Evolutionary conservation across 2,888 invertebrate species (phyloP), one percentile per base, ranked within the genome.

Genomic region (Eledone cirrhosa): DNA sequence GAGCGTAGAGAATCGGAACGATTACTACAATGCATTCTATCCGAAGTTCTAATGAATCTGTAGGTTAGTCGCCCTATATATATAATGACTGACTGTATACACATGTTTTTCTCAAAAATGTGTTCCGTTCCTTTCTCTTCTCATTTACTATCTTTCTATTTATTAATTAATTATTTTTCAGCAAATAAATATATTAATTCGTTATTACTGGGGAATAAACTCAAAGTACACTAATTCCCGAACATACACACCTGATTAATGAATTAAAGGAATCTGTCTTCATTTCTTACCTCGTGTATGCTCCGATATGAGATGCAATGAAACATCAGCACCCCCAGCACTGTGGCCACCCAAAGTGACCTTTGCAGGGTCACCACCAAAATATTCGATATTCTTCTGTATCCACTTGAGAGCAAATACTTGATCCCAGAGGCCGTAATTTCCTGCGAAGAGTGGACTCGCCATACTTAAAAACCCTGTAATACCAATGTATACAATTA

Each of bases 281-380:
- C 19, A 31, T 80, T 72, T 24, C 19, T 48, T 80, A 84, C 84
- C 84, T 82, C 80, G 81, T 16, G 83, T 63, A 13, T 82, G 77
- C 22, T 82, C 82, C 19, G 83, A 83, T 19, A 83, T 29, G 13
- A 82, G 67, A 67, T 82, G 83, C 27, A 84, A 77, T 14, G 84
- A 83, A 14, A 83, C 83, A 78, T 84, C 80, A 19, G 80, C 80
- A 53, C 82, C 81, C 16, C 84, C 84, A 33, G 84, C 84, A 53
- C 84, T 84, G 78, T 84, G 84, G 59, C 84, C 84, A 48, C 78
- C 81, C 27, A 84, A 79, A 5, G 84, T 84, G 22, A 84, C 81
- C 53, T 78, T 78, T 13, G 63, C 63, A 5, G 79, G 81, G 63
- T 84, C 83, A 22, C 84, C 84, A 33, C 81, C 80, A 72, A 84